Evolutionary conservation across 2,888 invertebrate genomes (phyloP).

Genomic region (Diabrotica balteata): DNA sequence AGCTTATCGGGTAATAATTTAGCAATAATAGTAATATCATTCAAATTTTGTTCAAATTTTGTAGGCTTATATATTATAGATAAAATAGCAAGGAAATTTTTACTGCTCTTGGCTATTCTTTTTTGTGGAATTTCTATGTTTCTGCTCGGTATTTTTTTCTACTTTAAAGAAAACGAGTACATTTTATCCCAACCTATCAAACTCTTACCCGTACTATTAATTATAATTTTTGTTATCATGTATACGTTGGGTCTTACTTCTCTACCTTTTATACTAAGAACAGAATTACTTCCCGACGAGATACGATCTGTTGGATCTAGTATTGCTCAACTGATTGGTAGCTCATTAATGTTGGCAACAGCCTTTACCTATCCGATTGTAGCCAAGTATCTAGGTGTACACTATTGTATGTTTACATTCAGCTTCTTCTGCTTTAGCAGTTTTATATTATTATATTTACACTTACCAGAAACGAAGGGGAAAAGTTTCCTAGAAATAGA

Average conservation of each 20-base stretch:
- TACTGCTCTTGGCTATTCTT: constrained; percentile 72
- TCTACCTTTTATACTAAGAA: constrained; percentile 48
- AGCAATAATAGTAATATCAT: constrained; percentile 77
- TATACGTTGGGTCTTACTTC: constrained; percentile 2
- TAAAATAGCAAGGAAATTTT: constrained; percentile 71
- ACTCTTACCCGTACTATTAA: not conserved
- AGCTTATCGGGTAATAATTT: constrained; percentile 68
- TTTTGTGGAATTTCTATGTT: constrained; percentile 70
- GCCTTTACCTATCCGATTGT: constrained; percentile 2
- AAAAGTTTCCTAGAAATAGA: constrained; percentile 34
- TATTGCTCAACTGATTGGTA: not conserved
- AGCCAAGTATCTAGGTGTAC: not conserved
- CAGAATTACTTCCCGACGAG: constrained; percentile 50
- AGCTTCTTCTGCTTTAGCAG: constrained; percentile 17
- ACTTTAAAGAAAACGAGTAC: constrained; percentile 39
- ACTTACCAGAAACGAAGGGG: constrained; percentile 39
- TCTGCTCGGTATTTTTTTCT: constrained; percentile 66
- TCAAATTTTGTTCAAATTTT: constrained; percentile 74
- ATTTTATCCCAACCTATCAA: not conserved
- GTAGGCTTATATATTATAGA: constrained; percentile 77
- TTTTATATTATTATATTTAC: constrained; percentile 22
- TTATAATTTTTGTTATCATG: not conserved
- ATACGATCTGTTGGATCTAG: constrained; percentile 6
- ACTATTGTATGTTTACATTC: constrained; percentile 22
- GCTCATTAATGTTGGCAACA: not conserved